Evolutionary conservation across 2,888 invertebrate genomes (phyloP), one percentile per base, ranked within the genome.

Genomic region (Anaspis maculata): DNA sequence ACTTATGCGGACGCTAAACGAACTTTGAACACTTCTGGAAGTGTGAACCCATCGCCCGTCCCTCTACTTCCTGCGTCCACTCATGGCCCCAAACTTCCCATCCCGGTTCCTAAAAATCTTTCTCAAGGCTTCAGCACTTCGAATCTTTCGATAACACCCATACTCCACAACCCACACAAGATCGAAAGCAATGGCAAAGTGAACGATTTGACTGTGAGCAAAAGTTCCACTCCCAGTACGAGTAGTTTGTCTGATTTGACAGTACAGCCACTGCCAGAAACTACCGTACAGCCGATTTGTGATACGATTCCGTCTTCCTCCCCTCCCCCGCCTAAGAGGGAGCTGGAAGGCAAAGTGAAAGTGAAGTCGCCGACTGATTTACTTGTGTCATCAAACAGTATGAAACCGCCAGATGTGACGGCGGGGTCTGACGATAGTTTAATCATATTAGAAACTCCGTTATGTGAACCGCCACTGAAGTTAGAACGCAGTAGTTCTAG

Each of bases 91-190:
- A 9, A 26, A 12, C 30, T 4, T 14, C 13, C 24, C 15, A 22
- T 24, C 7, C 13, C 24, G 4, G 13, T 15, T 2, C 30, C 34
- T 5, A 39, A 39, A 23, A 32, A 22, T 32, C 35, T 39, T 27
- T 35, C 39, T 13, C 39, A 35, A 27, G 36, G 29, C 25, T 34
- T 39, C 30, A 39, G 26, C 25, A 41, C 34, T 30, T 24, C 19
- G 15, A 42, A 36, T 33, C 16, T 42, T 23, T 42, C 42, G 9
- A 42, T 42, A 39, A 42, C 35, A 15, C 42, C 42, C 22, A 32
- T 42, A 27, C 30, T 39, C 9, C n/a, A 25, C 5, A 13, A 16
- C 24, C 5, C 27, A 9, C 5, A 19, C 9, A 38, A 38, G 22
- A 28, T 23, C 27, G 31, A 34, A 13, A 27, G 15, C 33, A 32